These are phyloP conservation scores for Eretmochelys imbricata DNA, from an alignment of 2,113 vertebrate genomes.

Conservation along the genomic window DNA sequence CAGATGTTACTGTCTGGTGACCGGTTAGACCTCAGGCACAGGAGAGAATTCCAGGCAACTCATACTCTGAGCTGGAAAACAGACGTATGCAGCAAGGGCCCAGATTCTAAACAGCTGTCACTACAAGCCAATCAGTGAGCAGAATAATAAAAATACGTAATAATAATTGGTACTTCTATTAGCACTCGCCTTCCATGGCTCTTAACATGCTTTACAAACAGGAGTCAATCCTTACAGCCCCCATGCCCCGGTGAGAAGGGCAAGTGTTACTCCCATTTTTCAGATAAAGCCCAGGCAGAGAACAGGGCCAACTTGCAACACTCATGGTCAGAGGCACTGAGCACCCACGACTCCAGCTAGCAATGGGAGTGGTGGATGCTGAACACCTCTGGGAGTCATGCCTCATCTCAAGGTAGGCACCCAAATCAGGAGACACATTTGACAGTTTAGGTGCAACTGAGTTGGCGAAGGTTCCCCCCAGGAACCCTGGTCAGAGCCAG, in stretches of 20 bases:
- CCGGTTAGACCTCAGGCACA: neutral
- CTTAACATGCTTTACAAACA: neutral
- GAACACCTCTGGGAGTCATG: neutral
- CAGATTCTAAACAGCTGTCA: neutral
- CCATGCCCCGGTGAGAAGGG: neutral
- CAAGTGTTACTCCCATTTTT: neutral
- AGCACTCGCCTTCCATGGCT: neutral
- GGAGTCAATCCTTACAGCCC: neutral
- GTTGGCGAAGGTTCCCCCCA: neutral
- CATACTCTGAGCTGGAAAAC: neutral
- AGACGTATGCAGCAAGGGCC: neutral
- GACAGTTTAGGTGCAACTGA: neutral
- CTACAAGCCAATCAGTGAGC: neutral
- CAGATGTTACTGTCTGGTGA: neutral
- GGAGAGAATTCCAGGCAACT: neutral
- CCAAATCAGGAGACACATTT: neutral
- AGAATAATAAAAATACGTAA: neutral
- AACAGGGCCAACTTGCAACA: neutral
- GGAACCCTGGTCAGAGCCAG: neutral
- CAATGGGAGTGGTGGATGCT: neutral
- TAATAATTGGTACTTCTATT: neutral
- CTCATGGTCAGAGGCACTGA: neutral
- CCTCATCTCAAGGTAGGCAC: neutral
- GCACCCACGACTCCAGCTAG: neutral
- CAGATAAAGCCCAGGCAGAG: neutral